Evolutionary conservation across 2,113 vertebrate species (phyloP).

Genomic region (Melanerpes formicivorus): DNA sequence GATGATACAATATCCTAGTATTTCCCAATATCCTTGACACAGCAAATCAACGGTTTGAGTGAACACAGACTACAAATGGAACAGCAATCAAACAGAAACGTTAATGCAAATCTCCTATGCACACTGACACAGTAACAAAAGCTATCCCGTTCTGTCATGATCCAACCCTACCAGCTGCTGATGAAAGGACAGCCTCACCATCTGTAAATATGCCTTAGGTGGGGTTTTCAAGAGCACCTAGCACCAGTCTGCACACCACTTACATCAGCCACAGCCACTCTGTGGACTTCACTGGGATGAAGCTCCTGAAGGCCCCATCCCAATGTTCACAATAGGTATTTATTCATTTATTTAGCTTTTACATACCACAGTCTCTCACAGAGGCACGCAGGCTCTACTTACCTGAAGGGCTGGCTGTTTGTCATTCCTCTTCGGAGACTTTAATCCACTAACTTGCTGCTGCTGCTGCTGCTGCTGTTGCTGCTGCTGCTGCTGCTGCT

Average conservation of each 20-base stretch:
- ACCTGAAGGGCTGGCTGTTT: slow-evolving; percentile 93
- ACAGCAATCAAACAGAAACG: slow-evolving; percentile 43
- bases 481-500: slow-evolving; percentile 83
- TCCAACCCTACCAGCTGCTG: not conserved
- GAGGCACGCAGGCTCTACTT: not conserved
- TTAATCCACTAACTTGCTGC: slow-evolving; percentile 85
- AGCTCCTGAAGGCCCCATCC: not conserved
- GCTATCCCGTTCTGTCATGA: slow-evolving; percentile 34
- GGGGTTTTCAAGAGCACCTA: not conserved
- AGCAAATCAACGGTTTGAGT: slow-evolving; percentile 48
- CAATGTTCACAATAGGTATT: rapidly evolving
- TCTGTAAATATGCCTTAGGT: not conserved
- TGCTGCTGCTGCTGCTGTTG: slow-evolving; percentile 79
- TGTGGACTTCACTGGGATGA: not conserved
- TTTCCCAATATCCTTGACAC: slow-evolving; percentile 43
- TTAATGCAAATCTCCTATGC: slow-evolving; percentile 53
- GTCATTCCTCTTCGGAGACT: slow-evolving; percentile 93
- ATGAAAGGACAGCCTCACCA: not conserved
- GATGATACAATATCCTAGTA: slow-evolving; percentile 2
- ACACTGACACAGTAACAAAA: slow-evolving; percentile 37
- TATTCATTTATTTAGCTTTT: not conserved
- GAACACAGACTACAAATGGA: slow-evolving; percentile 31
- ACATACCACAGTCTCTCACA: rapidly evolving
- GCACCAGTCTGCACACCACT: not conserved
- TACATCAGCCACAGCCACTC: not conserved